phyloP scores from a whole-genome alignment of 2,113 vertebrate species.

The Peromyscus leucopus region DNA sequence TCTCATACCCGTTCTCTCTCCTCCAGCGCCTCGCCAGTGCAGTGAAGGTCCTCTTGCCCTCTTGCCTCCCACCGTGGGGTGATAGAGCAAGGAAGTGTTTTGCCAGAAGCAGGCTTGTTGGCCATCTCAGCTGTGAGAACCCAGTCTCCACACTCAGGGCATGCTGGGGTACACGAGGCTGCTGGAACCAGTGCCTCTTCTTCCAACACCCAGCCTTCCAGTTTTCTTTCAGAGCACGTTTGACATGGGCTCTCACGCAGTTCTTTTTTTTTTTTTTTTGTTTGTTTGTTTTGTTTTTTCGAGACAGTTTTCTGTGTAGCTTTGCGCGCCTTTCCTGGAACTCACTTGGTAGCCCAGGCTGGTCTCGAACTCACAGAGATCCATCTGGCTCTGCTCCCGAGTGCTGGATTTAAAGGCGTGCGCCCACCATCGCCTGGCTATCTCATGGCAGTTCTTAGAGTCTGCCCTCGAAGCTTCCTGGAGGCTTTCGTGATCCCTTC shows the following conservation, averaged over 20 bases:
- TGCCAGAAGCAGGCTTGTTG: not conserved
- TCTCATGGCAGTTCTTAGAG: too few species aligned
- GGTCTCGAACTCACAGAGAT: too few species aligned
- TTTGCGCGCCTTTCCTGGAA: too few species aligned
- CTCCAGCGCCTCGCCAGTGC: not conserved
- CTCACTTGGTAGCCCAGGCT: too few species aligned
- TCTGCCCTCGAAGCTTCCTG: not conserved
- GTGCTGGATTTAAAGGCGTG: too few species aligned
- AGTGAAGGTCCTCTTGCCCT: fast-evolving
- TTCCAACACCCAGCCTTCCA: not conserved
- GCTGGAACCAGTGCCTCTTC: too few species aligned
- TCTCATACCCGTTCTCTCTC: not conserved
- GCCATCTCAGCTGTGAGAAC: not conserved
- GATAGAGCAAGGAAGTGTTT: not conserved
- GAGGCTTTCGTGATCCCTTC: not conserved
- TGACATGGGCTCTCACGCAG: not conserved
- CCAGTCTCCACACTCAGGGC: not conserved
- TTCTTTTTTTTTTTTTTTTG: too few species aligned
- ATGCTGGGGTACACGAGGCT: not conserved
- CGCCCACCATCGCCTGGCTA: too few species aligned
- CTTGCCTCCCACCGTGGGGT: not conserved
- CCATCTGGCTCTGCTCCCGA: too few species aligned
- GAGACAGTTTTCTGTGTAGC: too few species aligned
- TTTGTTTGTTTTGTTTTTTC: too few species aligned
- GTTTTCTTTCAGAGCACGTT: not conserved